Evolutionary conservation across 2,797 vertebrate species (phyloP).

Genomic region (Petrocephalus schoutedeni): DNA sequence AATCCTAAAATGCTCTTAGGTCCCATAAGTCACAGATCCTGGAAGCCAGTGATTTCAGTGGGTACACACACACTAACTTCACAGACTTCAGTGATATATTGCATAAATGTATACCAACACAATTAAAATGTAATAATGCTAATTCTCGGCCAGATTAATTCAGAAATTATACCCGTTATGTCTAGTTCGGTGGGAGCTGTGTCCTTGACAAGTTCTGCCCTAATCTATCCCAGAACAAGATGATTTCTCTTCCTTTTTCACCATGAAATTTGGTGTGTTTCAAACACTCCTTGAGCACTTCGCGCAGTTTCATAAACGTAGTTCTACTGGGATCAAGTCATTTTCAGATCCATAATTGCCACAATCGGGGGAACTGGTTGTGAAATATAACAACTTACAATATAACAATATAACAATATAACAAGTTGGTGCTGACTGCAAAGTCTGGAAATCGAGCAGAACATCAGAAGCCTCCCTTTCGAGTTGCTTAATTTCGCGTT

Average conservation of each 20-base stretch:
- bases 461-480: neutral
- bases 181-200: neutral
- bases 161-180: neutral
- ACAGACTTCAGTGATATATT: neutral
- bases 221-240: neutral
- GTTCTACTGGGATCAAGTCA: neutral
- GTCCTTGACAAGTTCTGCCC: neutral
- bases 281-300: neutral
- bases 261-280: neutral
- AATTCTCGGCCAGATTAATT: neutral
- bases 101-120: neutral
- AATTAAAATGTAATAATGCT: neutral
- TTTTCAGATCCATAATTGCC: neutral
- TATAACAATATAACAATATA: neutral
- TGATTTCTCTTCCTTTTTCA: neutral
- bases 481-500: neutral
- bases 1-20: neutral
- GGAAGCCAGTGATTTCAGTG: neutral
- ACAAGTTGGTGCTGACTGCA: neutral
- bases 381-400: neutral
- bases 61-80: neutral
- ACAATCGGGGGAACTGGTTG: neutral
- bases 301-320: neutral
- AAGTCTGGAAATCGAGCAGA: neutral
- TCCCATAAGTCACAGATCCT: neutral